phyloP scores from a whole-genome alignment of 2,888 invertebrate genomes.

The Dicyrtoma fusca region DNA sequence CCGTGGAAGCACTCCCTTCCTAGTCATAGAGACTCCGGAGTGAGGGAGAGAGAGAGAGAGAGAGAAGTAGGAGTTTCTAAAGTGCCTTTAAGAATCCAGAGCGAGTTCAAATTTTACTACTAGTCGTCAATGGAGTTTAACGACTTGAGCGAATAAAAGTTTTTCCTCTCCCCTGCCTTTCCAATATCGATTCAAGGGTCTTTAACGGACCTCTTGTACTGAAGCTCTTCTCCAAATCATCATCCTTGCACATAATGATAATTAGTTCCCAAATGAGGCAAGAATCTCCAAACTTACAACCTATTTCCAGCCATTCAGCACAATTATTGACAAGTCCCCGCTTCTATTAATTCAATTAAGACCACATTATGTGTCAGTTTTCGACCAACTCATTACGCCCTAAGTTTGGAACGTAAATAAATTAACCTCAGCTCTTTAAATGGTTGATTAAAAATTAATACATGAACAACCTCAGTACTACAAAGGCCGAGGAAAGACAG shows the following conservation, averaged over 20 bases:
- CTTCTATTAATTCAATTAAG: constrained; percentile 33
- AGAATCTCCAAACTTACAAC: constrained; percentile 32
- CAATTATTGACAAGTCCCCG: constrained; percentile 32
- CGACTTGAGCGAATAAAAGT: constrained; percentile 19
- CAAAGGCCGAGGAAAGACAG: too few relatives aligned
- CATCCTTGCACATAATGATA: constrained; percentile 28
- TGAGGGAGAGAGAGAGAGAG: not conserved
- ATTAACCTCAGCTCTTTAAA: constrained; percentile 23
- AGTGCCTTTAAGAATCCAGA: constrained; percentile 14
- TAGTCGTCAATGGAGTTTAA: constrained; percentile 12
- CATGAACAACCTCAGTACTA: too few relatives aligned
- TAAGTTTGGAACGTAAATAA: constrained; percentile 9
- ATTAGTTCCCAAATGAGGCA: constrained; percentile 32
- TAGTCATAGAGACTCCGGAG: not conserved
- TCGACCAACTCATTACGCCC: constrained; percentile 16
- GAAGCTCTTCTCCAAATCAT: constrained; percentile 26
- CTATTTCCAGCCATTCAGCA: constrained; percentile 31
- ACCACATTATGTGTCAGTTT: constrained; percentile 17
- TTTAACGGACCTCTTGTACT: constrained; percentile 23
- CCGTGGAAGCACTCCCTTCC: not conserved
- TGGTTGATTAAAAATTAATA: constrained; percentile 18
- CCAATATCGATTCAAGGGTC: constrained; percentile 12
- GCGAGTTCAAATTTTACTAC: constrained; percentile 17
- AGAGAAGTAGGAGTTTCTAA: not conserved
- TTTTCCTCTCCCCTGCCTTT: constrained; percentile 8